phyloP scores from a whole-genome alignment of 2,797 vertebrate species.

The Gobio occitaniae region DNA sequence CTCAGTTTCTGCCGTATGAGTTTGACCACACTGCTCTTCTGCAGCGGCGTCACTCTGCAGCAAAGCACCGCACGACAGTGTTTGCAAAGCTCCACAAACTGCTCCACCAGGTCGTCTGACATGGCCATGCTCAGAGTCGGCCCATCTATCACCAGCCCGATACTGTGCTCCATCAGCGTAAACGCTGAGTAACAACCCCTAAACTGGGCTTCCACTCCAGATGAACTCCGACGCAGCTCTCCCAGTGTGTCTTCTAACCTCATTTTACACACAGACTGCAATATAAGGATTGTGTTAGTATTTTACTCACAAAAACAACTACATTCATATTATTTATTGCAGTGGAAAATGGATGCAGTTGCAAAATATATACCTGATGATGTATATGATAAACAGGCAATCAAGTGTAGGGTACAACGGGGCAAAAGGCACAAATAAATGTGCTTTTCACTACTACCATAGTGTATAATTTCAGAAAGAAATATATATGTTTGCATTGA shows the following conservation, averaged over 20 bases:
- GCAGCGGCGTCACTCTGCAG: slow-evolving; percentile 88
- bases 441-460: too few species aligned
- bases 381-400: not conserved
- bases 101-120: slow-evolving; percentile 82
- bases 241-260: slow-evolving; percentile 86
- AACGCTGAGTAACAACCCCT: not conserved
- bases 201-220: not conserved
- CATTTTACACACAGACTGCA: slow-evolving; percentile 85
- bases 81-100: slow-evolving; percentile 82
- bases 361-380: not conserved
- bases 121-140: slow-evolving; percentile 80
- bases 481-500: too few species aligned
- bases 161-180: slow-evolving; percentile 60
- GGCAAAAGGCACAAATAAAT: too few species aligned
- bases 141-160: slow-evolving; percentile 89
- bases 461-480: too few species aligned
- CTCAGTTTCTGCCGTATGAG: slow-evolving; percentile 81
- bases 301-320: not conserved
- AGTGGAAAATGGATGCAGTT: not conserved
- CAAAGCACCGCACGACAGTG: slow-evolving; percentile 87
- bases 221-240: slow-evolving; percentile 80
- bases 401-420: not conserved
- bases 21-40: slow-evolving; percentile 90
- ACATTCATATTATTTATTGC: not conserved
- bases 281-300: slow-evolving; percentile 9